Evolutionary conservation across 2,888 invertebrate genomes (phyloP).

Genomic region (Tethea ocularis): DNA sequence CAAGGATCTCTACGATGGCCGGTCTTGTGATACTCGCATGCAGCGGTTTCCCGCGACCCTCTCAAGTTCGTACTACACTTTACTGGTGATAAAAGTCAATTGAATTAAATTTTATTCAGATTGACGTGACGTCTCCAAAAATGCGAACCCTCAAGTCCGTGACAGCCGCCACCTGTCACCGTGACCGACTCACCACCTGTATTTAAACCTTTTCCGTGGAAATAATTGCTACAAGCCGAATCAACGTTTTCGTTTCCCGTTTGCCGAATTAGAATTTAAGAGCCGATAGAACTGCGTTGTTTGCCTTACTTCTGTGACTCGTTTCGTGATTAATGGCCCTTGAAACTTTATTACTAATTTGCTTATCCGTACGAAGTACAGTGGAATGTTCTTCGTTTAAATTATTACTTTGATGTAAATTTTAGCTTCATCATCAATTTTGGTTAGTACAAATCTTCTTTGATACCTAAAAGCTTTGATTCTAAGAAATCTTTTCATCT

Average conservation of each 20-base stretch:
- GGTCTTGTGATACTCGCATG: too few species aligned
- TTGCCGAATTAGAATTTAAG: conserved; percentile 47
- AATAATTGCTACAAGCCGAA: conserved; percentile 45
- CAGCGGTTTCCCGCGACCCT: too few species aligned
- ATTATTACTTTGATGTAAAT: conserved; percentile 1
- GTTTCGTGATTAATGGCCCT: conserved; percentile 47
- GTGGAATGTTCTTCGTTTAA: conserved; percentile 7
- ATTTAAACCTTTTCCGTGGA: conserved; percentile 36
- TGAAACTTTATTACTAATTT: conserved; percentile 38
- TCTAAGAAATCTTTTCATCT: not conserved
- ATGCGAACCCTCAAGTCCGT: conserved; percentile 43
- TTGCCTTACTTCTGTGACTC: conserved; percentile 36
- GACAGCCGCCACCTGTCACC: conserved; percentile 59
- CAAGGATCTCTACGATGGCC: too few species aligned
- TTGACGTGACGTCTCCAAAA: conserved; percentile 15
- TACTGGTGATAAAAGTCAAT: too few species aligned
- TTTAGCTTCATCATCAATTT: conserved; percentile 6
- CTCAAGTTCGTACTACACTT: too few species aligned
- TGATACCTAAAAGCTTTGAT: not conserved
- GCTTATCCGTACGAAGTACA: conserved; percentile 23
- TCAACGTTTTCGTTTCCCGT: conserved; percentile 45
- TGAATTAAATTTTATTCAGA: not conserved
- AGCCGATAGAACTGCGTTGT: conserved; percentile 26
- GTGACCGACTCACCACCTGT: conserved; percentile 33
- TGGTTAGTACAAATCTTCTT: not conserved